Evolutionary conservation across 2,888 invertebrate genomes (phyloP).

Genomic region (Mellilla xanthometata): DNA sequence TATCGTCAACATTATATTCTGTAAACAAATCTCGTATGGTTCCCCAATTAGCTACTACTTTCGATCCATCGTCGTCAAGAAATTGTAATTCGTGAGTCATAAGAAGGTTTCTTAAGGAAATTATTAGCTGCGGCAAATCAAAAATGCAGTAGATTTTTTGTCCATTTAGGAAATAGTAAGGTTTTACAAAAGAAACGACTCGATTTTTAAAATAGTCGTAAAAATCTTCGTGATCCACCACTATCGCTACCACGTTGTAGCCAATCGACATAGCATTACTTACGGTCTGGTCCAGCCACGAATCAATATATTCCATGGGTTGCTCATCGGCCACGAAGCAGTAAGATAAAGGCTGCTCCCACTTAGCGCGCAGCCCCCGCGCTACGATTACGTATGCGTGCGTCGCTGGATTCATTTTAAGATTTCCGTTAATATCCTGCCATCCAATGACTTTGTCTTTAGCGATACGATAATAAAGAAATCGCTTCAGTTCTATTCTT

Average conservation of each 20-base stretch:
- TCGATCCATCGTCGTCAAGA: background rate
- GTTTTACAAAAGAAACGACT: background rate
- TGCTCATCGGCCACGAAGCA: background rate
- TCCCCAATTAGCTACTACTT: background rate
- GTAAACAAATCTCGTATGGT: background rate
- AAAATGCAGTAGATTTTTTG: slow-evolving; percentile 8
- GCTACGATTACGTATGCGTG: slow-evolving; percentile 3
- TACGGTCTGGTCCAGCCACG: background rate
- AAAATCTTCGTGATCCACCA: slow-evolving; percentile 7
- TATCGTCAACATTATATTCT: background rate
- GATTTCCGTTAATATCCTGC: background rate
- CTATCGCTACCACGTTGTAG: slow-evolving; percentile 1
- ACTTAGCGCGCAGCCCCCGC: slow-evolving; percentile 2
- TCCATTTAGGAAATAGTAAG: background rate
- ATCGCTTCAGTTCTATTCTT: slow-evolving; percentile 2
- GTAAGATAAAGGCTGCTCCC: slow-evolving; percentile 9
- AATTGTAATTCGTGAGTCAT: slow-evolving; percentile 4
- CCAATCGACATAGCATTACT: background rate
- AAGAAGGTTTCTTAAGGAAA: slow-evolving; percentile 7
- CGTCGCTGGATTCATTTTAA: background rate
- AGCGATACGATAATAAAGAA: slow-evolving; percentile 8
- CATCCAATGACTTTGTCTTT: slow-evolving; percentile 8
- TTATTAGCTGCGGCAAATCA: slow-evolving; percentile 8
- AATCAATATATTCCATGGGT: background rate
- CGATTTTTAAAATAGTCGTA: background rate